These are phyloP conservation scores for Callyntrura guangdongensis DNA, from an alignment of 2,888 invertebrate species.

Conservation along the genomic window DNA sequence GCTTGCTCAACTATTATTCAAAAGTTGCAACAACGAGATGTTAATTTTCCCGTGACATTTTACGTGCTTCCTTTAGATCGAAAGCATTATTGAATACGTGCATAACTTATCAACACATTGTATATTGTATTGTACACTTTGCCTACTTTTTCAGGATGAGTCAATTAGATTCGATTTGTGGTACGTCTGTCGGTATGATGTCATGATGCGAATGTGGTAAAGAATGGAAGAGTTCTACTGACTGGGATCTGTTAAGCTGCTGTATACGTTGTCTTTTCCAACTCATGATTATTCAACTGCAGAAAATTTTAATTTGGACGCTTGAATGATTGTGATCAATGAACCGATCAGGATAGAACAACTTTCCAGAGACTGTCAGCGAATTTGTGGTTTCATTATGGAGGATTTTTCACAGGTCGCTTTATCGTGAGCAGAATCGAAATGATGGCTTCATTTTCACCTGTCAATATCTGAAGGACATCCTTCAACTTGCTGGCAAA, in stretches of 20 bases:
- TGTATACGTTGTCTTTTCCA: neutral
- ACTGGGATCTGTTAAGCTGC: neutral
- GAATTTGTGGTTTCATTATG: constrained; percentile 66
- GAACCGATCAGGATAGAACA: constrained; percentile 50
- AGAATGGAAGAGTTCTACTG: neutral
- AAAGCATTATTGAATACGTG: constrained; percentile 38
- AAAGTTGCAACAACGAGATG: neutral
- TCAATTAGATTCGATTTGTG: constrained; percentile 59
- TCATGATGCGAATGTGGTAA: neutral
- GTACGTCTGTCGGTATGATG: constrained; percentile 12
- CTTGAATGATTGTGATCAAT: constrained; percentile 75
- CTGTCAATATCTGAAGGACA: constrained; percentile 67
- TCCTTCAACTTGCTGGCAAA: neutral
- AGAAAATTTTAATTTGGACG: constrained; percentile 67
- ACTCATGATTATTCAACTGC: constrained; percentile 36
- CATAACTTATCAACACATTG: constrained; percentile 44
- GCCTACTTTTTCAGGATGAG: constrained; percentile 50
- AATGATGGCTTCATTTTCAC: constrained; percentile 69
- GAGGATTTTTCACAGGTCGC: neutral
- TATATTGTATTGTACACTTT: neutral
- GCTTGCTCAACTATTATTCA: neutral
- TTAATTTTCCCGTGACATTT: constrained; percentile 77
- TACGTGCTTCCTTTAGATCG: constrained; percentile 71
- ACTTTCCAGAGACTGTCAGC: constrained; percentile 56
- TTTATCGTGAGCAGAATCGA: neutral